A percentile compares a stretch with the other conserved stretches of the same genome.
Evolutionary conservation across 2,888 invertebrate genomes (phyloP).

Genomic region (Willowsia nigromaculata): DNA sequence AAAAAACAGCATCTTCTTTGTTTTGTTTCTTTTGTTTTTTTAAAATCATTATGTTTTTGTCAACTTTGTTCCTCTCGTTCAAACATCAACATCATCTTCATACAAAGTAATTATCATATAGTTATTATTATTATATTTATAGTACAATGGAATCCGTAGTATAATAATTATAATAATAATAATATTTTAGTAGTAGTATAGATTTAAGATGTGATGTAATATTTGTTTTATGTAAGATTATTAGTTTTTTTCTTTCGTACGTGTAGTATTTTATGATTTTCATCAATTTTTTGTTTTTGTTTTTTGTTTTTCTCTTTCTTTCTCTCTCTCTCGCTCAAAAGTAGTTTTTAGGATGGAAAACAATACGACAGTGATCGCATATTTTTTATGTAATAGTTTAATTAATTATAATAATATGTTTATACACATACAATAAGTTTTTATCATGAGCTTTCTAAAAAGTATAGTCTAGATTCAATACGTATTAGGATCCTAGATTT

Average conservation of each 20-base stretch:
- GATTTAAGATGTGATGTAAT: slow-evolving; percentile 58
- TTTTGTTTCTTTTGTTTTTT: slow-evolving; percentile 53
- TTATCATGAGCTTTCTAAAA: slow-evolving; percentile 71
- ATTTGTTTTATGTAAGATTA: slow-evolving; percentile 28
- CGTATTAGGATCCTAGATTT: slow-evolving; percentile 73
- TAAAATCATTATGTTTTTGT: slow-evolving; percentile 53
- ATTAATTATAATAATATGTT: slow-evolving; percentile 54
- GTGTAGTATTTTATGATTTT: slow-evolving; percentile 45
- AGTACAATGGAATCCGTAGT: slow-evolving; percentile 74
- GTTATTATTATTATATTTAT: slow-evolving; percentile 65
- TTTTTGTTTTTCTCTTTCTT: slow-evolving; percentile 45
- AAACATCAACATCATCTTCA: slow-evolving; percentile 47
- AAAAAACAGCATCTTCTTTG: slow-evolving; percentile 41
- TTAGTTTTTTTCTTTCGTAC: slow-evolving; percentile 29
- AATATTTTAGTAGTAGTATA: slow-evolving; percentile 35
- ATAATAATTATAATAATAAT: slow-evolving; percentile 62
- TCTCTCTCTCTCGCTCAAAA: slow-evolving; percentile 41
- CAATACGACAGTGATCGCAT: slow-evolving; percentile 73
- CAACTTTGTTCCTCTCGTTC: slow-evolving; percentile 63
- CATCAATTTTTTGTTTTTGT: slow-evolving; percentile 51
- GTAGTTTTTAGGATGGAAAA: slow-evolving; percentile 71
- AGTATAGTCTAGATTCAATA: slow-evolving; percentile 73
- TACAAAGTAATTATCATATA: slow-evolving; percentile 65
- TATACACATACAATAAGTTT: slow-evolving; percentile 67
- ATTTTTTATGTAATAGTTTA: slow-evolving; percentile 39